Evolutionary conservation across 1,140 invertebrate genomes (phyloP), one percentile per base, ranked within the genome.

Genomic region (Diuraphis noxia): DNA sequence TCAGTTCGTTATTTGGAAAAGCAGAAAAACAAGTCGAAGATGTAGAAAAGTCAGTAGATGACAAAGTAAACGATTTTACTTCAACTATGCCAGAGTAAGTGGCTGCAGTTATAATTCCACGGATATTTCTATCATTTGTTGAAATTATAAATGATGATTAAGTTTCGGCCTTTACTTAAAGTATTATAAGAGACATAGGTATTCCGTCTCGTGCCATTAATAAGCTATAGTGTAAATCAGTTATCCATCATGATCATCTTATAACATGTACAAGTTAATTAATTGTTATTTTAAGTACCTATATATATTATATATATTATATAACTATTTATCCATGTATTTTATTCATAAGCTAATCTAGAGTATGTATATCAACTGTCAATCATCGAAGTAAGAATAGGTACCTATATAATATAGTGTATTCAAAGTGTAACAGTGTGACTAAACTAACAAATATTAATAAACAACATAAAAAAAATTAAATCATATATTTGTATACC

Each of bases 1-100:
- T 91, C 13, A 19, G 89, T 91, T 91, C 89, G 7, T 82, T 91
- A 25, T 91, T 91, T 82, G 72, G 72, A 49, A 82, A 91, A 82
- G 41, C 40, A 52, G 89, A 91, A 40, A 2, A 91, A 91, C 36
- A 81, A 82, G 43, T 36, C 21, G 77, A 91, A 19, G 23, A 91
- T 36, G 34, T 52, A 40, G n/a, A 82, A 52, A 8, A 82, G 82
- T 21, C 77, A 38, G 30, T 82, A 10, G 34, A 81, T 30, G 43
- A 82, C 6, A 91, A 38, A n/a, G 34, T 88, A 40, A 88, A 91
- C 10, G 89, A 49, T 91, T 17, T 23, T 82, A 81, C 77, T 38
- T 90, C 72, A 9, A 19, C 43, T 34, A 46, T 90, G 43, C 43
- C 89, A 9, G 89, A 91, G 72, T 91, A 91, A 91, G 89, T 91